Base-by-base conservation (phyloP, 2,888 invertebrate species). In the Hyposoter didymator region DNA sequence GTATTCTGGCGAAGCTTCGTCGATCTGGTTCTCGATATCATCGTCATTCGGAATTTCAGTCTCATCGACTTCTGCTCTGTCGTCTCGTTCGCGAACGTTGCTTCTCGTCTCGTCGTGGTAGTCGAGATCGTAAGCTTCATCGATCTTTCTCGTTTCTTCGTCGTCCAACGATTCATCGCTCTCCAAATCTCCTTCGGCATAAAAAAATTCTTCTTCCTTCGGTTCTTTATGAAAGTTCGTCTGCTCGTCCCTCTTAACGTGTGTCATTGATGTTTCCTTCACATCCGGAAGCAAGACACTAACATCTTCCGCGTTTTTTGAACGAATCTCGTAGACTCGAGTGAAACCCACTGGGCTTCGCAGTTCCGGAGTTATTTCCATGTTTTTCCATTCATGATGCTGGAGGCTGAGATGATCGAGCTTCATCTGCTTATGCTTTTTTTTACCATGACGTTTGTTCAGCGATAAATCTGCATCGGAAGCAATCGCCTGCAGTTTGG, bases 361-460 rank as follows among this genome's bases (percentile, higher is more conserved):
- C 43, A 88, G 47, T 8, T 80, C 67, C 19, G 80, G 78, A 0
- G 87, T 85, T 0, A 73, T 73, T 4, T 66, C 87, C 0, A 82
- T 83, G 14, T 78, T 87, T n/a, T 74, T 66, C 91, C 90, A 90
- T 69, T 91, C 90, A 7, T 86, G 78, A 5, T 81, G 39, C 6
- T 28, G n/a, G 1, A 90, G 86, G 14, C 82, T 73, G 8, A 90
- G 62, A 5, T 66, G 78, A 35, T 81, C 59, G 8, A 91, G 87
- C n/a, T 84, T 89, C 22, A 67, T 78, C 17, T 52, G 66, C 66
- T 79, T 76, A 6, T 78, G 72, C 6, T 76, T 55, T 8, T 83
- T 52, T 17, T 49, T 73, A 1, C 8, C 64, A n/a, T 49, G 72
- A 49, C 78, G 69, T 49, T 81, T 84, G 17, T 72, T 22, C 12